phyloP scores from a whole-genome alignment of 2,797 vertebrate genomes.

The Argya squamiceps region DNA sequence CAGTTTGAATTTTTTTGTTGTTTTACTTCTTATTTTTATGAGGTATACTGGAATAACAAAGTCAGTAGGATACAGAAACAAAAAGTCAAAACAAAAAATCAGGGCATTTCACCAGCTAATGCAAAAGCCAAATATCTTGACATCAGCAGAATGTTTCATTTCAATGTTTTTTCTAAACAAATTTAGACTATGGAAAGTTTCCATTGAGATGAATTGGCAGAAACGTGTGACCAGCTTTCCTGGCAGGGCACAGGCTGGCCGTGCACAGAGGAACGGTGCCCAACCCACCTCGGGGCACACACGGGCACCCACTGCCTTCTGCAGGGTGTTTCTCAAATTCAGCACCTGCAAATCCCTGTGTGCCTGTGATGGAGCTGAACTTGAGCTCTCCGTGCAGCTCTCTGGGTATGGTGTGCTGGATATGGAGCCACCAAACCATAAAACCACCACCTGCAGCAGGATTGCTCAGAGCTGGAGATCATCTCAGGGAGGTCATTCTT shows the following conservation, averaged over 20 bases:
- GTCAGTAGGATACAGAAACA: slow-evolving; percentile 51
- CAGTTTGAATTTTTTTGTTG: background rate
- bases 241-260: background rate
- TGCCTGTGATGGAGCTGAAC: background rate
- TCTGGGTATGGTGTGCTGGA: background rate
- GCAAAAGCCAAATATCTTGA: slow-evolving; percentile 47
- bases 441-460: background rate
- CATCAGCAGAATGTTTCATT: slow-evolving; percentile 53
- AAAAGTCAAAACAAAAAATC: slow-evolving; percentile 56
- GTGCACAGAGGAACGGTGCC: background rate
- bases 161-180: slow-evolving; percentile 52
- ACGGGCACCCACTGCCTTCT: background rate
- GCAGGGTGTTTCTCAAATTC: background rate
- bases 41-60: slow-evolving; percentile 36
- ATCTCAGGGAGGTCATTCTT: background rate
- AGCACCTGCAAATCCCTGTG: background rate
- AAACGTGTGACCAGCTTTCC: background rate
- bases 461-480: background rate
- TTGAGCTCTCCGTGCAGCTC: background rate
- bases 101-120: slow-evolving; percentile 3
- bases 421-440: background rate
- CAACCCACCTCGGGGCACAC: background rate
- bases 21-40: slow-evolving; percentile 36
- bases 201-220: slow-evolving; percentile 32
- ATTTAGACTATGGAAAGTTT: slow-evolving; percentile 41